Percentiles rank a stretch among this genome's conserved stretches.
These are phyloP conservation scores for Leucophenga montana DNA, from an alignment of 2,888 invertebrate species.

Conservation along the genomic window DNA sequence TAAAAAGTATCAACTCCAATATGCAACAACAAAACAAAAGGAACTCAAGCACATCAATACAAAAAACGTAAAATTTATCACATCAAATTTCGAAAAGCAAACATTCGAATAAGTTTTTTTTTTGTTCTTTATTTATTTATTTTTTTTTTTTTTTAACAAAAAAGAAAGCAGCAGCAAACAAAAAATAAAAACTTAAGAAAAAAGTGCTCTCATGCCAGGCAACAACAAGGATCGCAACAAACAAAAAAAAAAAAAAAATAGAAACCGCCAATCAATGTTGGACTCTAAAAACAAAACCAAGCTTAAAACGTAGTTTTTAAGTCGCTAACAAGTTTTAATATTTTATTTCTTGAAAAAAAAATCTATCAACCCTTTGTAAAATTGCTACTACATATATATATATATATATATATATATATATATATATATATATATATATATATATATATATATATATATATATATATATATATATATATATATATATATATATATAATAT, in stretches of 20 bases:
- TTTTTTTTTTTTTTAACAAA: too few species aligned
- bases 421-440: too few species aligned
- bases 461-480: too few species aligned
- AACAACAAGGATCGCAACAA: conserved; percentile 29
- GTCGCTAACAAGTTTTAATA: conserved; percentile 34
- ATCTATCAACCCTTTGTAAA: background rate
- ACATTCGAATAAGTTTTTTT: conserved; percentile 15
- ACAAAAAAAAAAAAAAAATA: conserved; percentile 25
- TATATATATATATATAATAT: background rate
- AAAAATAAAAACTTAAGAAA: background rate
- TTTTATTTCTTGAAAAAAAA: conserved; percentile 3
- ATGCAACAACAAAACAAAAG: conserved; percentile 8
- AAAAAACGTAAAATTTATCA: background rate
- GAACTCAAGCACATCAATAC: background rate
- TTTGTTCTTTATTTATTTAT: too few species aligned
- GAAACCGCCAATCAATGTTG: conserved; percentile 26
- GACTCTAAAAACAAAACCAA: conserved; percentile 47
- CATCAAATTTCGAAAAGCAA: conserved; percentile 9
- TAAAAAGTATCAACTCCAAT: conserved; percentile 74
- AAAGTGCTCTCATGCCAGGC: conserved; percentile 18
- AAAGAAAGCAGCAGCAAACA: background rate
- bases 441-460: too few species aligned
- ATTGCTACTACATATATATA: too few species aligned
- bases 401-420: too few species aligned
- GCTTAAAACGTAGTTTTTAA: conserved; percentile 47